phyloP scores from a whole-genome alignment of 2,888 invertebrate genomes.

The Parthenolecanium corni region DNA sequence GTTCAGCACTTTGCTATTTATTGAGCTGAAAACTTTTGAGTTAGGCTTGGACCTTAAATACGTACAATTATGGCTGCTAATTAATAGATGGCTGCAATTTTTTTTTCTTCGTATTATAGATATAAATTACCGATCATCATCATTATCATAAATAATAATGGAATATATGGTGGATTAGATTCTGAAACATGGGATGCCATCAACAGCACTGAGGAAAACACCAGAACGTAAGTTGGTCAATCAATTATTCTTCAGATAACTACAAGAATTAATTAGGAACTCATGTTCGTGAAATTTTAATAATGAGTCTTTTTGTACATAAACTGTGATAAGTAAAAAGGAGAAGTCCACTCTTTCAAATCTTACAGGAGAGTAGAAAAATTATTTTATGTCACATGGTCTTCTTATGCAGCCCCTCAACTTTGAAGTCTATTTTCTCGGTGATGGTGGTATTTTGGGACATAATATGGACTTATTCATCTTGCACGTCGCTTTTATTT shows the following conservation, averaged over 20 bases:
- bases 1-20: not conserved
- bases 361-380: no score
- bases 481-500: no score
- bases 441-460: no score
- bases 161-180: constrained; percentile 81
- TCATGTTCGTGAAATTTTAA: not conserved
- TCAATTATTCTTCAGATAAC: constrained; percentile 30
- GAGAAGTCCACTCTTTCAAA: no score
- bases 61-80: no score
- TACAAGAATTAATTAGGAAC: not conserved
- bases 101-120: constrained; percentile 40
- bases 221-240: constrained; percentile 54
- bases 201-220: constrained; percentile 55
- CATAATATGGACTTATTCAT: no score
- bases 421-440: no score
- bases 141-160: constrained; percentile 88
- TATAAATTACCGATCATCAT: constrained; percentile 84
- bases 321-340: not conserved
- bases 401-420: no score
- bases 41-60: no score
- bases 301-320: not conserved
- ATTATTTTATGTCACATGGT: no score
- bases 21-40: no score
- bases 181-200: constrained; percentile 59
- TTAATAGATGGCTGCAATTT: no score